Percentiles rank a stretch among this genome's conserved stretches.
Conservation (phyloP, 2,113 vertebrate genomes). For the Candoia aspera region DNA sequence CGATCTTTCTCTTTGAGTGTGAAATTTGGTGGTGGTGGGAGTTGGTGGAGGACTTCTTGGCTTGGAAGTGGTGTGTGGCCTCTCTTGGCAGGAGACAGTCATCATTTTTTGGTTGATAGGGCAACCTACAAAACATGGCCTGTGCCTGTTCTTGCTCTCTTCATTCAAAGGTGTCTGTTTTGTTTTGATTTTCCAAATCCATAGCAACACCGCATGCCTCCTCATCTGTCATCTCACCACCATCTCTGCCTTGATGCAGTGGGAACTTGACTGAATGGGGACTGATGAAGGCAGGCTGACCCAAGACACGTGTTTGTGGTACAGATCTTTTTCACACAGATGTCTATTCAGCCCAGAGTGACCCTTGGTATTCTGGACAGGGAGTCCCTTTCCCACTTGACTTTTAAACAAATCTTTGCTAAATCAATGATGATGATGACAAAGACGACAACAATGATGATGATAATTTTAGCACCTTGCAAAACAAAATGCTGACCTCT, state of each 20-base stretch:
- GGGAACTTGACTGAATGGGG: constrained; percentile 47
- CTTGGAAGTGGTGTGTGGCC: constrained; percentile 38
- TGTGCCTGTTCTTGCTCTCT: constrained; percentile 56
- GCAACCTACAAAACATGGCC: constrained; percentile 51
- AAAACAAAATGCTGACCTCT: too few species aligned
- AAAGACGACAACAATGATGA: too few species aligned
- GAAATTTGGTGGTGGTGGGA: constrained; percentile 57
- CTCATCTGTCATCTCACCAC: constrained; percentile 52
- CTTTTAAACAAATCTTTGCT: too few species aligned
- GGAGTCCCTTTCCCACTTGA: too few species aligned
- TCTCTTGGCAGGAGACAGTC: constrained; percentile 58
- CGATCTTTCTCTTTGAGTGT: constrained; percentile 56
- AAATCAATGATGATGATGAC: too few species aligned
- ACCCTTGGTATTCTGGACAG: too few species aligned
- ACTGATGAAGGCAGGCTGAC: constrained; percentile 17
- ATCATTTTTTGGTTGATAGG: constrained; percentile 63
- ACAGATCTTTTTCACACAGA: background rate
- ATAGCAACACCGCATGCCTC: constrained; percentile 50
- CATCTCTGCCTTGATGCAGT: constrained; percentile 50
- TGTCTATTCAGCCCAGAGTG: background rate
- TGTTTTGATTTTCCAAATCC: constrained; percentile 47
- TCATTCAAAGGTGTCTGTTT: constrained; percentile 64
- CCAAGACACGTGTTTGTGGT: background rate
- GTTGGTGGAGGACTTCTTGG: constrained; percentile 32
- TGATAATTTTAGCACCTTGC: too few species aligned